Conservation (phyloP, 2,888 invertebrate species). For the Idaea straminata region DNA sequence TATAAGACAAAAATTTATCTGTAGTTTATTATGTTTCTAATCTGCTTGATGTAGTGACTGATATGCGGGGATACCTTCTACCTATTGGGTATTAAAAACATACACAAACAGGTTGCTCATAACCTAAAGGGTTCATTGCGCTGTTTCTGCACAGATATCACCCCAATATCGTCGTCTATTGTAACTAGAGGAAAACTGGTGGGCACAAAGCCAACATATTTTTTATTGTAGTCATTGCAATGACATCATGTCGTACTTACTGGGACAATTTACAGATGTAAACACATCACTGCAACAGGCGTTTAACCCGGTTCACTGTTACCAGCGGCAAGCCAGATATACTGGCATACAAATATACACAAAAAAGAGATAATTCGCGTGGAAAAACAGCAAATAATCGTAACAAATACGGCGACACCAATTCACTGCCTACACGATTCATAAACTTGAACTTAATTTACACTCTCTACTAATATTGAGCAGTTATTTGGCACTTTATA, state of each 20-base stretch:
- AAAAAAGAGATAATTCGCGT: constrained; percentile 38
- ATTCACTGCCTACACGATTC: constrained; percentile 70
- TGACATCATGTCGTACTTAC: constrained; percentile 77
- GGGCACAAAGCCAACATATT: constrained; percentile 78
- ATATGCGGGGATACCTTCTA: constrained; percentile 42
- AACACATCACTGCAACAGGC: constrained; percentile 70
- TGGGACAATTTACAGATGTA: constrained; percentile 69
- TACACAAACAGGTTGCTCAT: constrained; percentile 55
- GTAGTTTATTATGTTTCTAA: constrained; percentile 15
- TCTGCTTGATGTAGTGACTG: constrained; percentile 30
- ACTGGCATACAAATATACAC: constrained; percentile 39
- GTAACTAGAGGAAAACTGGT: constrained; percentile 71
- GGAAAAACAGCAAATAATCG: constrained; percentile 46
- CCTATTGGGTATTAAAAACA: constrained; percentile 38
- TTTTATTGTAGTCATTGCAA: constrained; percentile 71
- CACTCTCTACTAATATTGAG: constrained; percentile 36
- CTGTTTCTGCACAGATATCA: constrained; percentile 64
- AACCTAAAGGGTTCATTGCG: constrained; percentile 64
- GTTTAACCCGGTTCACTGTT: constrained; percentile 45
- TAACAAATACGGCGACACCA: constrained; percentile 60
- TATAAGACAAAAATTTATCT: constrained; percentile 5
- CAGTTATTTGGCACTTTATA: constrained; percentile 46
- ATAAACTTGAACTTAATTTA: constrained; percentile 41
- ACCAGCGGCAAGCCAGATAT: constrained; percentile 28
- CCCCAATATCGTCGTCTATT: constrained; percentile 54